Conservation (phyloP, 2,888 invertebrate genomes). For the Fissipunctia ypsillon region DNA sequence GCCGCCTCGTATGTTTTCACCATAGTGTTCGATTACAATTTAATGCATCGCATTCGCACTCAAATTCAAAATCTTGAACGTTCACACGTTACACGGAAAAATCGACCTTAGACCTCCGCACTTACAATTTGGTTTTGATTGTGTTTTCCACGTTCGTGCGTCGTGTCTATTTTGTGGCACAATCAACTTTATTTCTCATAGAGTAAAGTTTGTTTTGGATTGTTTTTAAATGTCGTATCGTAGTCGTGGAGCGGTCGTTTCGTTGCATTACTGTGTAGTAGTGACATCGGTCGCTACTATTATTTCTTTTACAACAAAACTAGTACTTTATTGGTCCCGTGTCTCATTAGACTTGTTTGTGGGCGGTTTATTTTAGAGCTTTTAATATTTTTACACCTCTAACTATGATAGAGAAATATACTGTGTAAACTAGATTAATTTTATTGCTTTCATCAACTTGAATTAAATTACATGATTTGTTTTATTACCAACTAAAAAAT, state of each 20-base stretch:
- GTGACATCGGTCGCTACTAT: conserved; percentile 78
- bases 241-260: conserved; percentile 79
- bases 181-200: conserved; percentile 48
- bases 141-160: conserved; percentile 41
- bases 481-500: conserved; percentile 16
- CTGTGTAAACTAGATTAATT: conserved; percentile 34
- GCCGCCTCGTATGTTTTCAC: conserved; percentile 68
- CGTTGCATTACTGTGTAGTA: conserved; percentile 81
- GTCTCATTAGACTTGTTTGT: conserved; percentile 73
- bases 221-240: conserved; percentile 65
- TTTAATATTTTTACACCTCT: conserved; percentile 47
- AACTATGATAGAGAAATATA: conserved; percentile 23
- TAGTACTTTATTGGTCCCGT: conserved; percentile 74
- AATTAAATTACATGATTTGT: conserved; percentile 39
- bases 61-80: conserved; percentile 83
- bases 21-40: conserved; percentile 90
- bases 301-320: conserved; percentile 79
- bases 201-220: conserved; percentile 54
- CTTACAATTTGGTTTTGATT: conserved; percentile 57
- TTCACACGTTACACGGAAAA: conserved; percentile 53
- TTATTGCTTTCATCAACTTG: conserved; percentile 22
- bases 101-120: conserved; percentile 59
- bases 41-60: conserved; percentile 85
- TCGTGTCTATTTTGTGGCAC: conserved; percentile 70
- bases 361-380: conserved; percentile 61